phyloP scores from a whole-genome alignment of 2,888 invertebrate species.

The Cabera pusaria region DNA sequence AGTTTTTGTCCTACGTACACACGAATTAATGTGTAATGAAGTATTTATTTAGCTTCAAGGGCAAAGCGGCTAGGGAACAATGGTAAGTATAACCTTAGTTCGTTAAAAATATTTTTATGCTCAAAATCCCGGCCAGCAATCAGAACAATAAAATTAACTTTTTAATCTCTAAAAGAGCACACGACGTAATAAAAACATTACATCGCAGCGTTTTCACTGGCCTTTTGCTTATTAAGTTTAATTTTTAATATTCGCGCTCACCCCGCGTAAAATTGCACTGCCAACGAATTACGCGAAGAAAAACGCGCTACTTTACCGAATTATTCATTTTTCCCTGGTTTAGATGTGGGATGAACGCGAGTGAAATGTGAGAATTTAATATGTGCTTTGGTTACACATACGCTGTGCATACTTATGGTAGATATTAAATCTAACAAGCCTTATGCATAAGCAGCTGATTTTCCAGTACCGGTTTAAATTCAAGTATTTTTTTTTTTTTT shows the following conservation, averaged over 20 bases:
- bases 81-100: too few relatives aligned
- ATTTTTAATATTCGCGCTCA: slow-evolving; percentile 80
- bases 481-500: too few relatives aligned
- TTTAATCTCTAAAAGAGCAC: slow-evolving; percentile 26
- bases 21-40: too few relatives aligned
- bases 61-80: too few relatives aligned
- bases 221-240: slow-evolving; percentile 76
- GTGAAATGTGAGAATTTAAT: slow-evolving; percentile 18
- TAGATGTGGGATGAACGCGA: slow-evolving; percentile 22
- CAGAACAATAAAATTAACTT: slow-evolving; percentile 26
- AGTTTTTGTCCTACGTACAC: too few relatives aligned
- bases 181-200: slow-evolving; percentile 31
- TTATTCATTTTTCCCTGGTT: slow-evolving; percentile 34
- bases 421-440: too few relatives aligned
- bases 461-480: too few relatives aligned
- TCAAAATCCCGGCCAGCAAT: slow-evolving; percentile 4
- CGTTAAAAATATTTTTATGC: not conserved
- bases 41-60: too few relatives aligned
- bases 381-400: too few relatives aligned
- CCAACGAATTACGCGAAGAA: slow-evolving; percentile 48
- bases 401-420: too few relatives aligned
- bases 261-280: slow-evolving; percentile 77
- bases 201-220: slow-evolving; percentile 43
- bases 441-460: too few relatives aligned
- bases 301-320: slow-evolving; percentile 38